phyloP scores from a whole-genome alignment of 2,797 vertebrate genomes.

The Pseudochaenichthys georgianus region DNA sequence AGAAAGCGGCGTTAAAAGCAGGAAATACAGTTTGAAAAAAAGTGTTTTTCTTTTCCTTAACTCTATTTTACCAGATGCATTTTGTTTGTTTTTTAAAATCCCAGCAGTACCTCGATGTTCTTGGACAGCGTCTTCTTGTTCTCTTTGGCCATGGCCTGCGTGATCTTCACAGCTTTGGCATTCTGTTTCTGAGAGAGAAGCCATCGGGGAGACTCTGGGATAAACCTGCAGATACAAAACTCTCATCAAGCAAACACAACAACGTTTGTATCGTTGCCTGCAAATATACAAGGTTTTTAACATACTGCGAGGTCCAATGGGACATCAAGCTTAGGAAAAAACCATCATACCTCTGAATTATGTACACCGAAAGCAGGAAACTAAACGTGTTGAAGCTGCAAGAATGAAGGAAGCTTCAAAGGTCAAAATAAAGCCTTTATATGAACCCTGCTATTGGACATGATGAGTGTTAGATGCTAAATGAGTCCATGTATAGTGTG shows the following conservation, averaged over 20 bases:
- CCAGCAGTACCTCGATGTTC: slow-evolving; percentile 79
- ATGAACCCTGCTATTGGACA: not conserved
- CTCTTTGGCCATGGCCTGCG: slow-evolving; percentile 89
- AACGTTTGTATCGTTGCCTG: not conserved
- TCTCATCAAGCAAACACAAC: not conserved
- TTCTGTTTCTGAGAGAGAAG: slow-evolving; percentile 91
- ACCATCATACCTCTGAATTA: not conserved
- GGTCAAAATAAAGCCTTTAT: not conserved
- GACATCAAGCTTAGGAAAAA: not conserved
- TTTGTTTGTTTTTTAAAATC: too few relatives aligned
- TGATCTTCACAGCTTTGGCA: slow-evolving; percentile 88
- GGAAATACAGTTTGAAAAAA: not conserved
- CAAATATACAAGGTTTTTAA: not conserved
- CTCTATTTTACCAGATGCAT: not conserved
- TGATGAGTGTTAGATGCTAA: not conserved
- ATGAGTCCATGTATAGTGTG: too few relatives aligned
- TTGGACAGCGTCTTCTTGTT: slow-evolving; percentile 87
- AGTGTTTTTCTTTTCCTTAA: not conserved
- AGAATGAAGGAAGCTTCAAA: not conserved
- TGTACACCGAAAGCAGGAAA: not conserved
- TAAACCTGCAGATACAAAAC: slow-evolving; percentile 84
- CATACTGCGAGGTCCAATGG: not conserved
- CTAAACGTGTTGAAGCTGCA: not conserved
- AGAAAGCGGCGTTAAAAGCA: too few relatives aligned
- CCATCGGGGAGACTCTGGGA: slow-evolving; percentile 97